A percentile compares a stretch with the other conserved stretches of the same genome.
These are phyloP conservation scores for Chunga burmeisteri DNA, from an alignment of 2,113 vertebrate genomes.

Conservation along the genomic window DNA sequence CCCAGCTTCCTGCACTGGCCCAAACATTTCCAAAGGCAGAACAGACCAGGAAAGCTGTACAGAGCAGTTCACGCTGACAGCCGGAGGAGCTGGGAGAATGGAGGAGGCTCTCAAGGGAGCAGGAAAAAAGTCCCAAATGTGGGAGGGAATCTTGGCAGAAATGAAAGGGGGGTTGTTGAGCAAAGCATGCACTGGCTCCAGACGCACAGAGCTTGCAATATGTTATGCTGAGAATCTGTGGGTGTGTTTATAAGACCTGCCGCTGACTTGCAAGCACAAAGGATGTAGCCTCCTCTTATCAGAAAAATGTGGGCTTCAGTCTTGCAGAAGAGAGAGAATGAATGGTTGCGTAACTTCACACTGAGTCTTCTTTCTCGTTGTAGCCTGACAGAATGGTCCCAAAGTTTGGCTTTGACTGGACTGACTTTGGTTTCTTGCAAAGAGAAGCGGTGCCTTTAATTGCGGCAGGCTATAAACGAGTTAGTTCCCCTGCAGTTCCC, in stretches of 20 bases:
- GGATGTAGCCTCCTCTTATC: constrained; percentile 38
- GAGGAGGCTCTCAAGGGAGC: constrained; percentile 13
- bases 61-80: neutral
- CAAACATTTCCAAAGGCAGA: neutral
- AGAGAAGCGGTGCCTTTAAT: constrained; percentile 1
- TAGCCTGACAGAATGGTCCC: neutral
- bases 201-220: constrained; percentile 27
- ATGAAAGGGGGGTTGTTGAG: constrained; percentile 28
- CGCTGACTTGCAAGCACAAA: constrained; percentile 19
- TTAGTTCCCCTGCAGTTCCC: constrained; percentile 42
- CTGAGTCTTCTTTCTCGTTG: neutral
- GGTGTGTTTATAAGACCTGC: constrained; percentile 60
- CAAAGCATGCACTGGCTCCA: constrained; percentile 31
- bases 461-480: neutral
- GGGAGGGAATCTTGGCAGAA: constrained; percentile 65
- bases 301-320: constrained; percentile 27
- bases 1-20: neutral
- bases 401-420: neutral
- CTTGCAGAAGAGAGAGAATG: neutral
- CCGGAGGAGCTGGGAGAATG: neutral
- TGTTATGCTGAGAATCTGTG: constrained; percentile 31
- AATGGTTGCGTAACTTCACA: neutral
- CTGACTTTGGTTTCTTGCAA: neutral
- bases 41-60: neutral
- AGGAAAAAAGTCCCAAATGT: constrained; percentile 34